Evolutionary conservation across 2,888 invertebrate species (phyloP).

Genomic region (Aphrophora alni): DNA sequence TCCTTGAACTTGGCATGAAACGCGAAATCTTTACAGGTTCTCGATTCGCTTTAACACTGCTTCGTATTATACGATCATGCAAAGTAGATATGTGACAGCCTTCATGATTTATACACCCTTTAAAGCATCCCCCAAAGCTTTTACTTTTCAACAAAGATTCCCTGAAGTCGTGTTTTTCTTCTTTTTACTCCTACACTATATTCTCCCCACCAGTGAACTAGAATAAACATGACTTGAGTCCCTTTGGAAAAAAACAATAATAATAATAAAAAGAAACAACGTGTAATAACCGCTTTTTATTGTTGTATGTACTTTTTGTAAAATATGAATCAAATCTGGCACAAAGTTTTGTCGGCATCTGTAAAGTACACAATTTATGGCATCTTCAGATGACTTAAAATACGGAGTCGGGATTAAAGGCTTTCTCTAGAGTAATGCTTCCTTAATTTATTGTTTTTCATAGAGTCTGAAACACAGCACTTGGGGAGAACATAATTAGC

Average conservation of each 20-base stretch:
- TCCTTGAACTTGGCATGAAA: neutral
- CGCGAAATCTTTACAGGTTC: neutral
- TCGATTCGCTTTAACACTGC: neutral
- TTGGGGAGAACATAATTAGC: neutral
- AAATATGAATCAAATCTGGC: neutral
- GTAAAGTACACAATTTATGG: neutral
- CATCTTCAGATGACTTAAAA: neutral
- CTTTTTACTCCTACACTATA: neutral
- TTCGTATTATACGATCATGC: slow-evolving; percentile 6
- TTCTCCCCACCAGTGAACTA: neutral
- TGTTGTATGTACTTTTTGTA: neutral
- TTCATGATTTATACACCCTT: slow-evolving; percentile 2
- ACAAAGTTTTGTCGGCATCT: neutral
- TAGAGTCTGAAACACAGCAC: neutral
- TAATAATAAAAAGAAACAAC: neutral
- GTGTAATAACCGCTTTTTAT: neutral
- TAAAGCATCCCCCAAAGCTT: neutral
- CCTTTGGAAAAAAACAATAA: neutral
- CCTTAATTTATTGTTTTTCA: neutral
- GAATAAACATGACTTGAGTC: neutral
- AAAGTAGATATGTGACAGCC: slow-evolving; percentile 6
- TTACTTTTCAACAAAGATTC: slow-evolving; percentile 6
- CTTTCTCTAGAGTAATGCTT: neutral
- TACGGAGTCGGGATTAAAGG: neutral
- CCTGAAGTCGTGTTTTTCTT: neutral